These are phyloP conservation scores for Esox masquinongy DNA, from an alignment of 2,797 vertebrate genomes.

Conservation along the genomic window DNA sequence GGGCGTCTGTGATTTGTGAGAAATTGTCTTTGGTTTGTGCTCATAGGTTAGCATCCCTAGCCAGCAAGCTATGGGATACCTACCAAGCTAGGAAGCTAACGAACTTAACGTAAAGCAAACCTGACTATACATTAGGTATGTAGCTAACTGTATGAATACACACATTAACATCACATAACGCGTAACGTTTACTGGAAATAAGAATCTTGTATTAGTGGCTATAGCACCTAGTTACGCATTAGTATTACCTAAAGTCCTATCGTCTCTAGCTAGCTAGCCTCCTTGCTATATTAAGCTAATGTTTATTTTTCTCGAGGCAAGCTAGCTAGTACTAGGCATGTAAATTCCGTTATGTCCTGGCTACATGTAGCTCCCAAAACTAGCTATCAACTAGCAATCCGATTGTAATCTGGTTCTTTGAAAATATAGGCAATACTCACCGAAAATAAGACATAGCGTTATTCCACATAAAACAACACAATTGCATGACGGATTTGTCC, in stretches of 20 bases:
- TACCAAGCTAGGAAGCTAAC: constrained; percentile 1
- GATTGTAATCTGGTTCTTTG: neutral
- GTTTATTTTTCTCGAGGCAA: neutral
- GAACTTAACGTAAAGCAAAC: neutral
- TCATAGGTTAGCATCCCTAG: neutral
- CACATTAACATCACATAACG: neutral
- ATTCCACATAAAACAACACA: constrained; percentile 53
- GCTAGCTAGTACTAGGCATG: neutral
- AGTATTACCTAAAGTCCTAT: neutral
- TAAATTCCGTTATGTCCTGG: neutral
- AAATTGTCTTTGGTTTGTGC: neutral
- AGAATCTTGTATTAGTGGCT: neutral
- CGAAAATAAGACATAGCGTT: constrained; percentile 49
- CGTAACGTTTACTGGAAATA: neutral
- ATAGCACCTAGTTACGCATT: neutral
- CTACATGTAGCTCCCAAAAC: neutral
- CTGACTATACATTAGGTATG: neutral
- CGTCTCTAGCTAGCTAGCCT: neutral
- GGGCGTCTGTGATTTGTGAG: neutral
- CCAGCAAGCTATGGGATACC: no score
- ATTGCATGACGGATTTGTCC: constrained; percentile 30
- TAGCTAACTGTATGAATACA: neutral
- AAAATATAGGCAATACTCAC: constrained; percentile 52
- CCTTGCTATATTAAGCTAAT: neutral
- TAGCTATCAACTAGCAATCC: neutral